Conservation (phyloP, 2,113 vertebrate genomes). For the Pongo pygmaeus region DNA sequence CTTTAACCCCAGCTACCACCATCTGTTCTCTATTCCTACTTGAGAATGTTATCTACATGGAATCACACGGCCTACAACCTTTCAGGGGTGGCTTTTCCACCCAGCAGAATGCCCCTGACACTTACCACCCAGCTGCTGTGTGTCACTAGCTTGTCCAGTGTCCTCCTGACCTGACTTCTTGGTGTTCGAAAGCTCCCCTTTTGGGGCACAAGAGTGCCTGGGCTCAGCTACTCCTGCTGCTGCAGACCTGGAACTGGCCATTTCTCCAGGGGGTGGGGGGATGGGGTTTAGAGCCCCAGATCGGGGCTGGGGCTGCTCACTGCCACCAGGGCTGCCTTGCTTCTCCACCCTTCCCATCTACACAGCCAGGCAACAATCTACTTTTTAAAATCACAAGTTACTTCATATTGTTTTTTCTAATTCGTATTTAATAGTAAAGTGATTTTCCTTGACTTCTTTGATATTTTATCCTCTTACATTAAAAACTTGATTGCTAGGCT, state of each 20-base stretch:
- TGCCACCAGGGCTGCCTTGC: fast-evolving
- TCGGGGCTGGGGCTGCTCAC: neutral
- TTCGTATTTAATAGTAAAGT: fast-evolving
- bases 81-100: neutral
- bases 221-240: neutral
- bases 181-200: neutral
- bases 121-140: neutral
- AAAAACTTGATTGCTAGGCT: neutral
- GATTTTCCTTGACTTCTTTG: neutral
- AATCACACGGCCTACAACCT: fast-evolving
- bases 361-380: neutral
- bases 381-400: neutral
- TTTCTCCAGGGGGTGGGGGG: neutral
- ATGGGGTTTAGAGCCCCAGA: neutral
- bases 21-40: neutral
- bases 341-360: neutral
- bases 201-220: neutral
- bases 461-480: neutral
- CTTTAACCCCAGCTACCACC: neutral
- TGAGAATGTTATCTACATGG: neutral
- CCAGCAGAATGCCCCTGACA: neutral
- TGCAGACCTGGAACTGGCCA: neutral
- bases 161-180: neutral
- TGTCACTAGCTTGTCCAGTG: neutral
- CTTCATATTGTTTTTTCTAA: neutral